Conservation (phyloP, 2,888 invertebrate genomes). For the Sacculina carcini region DNA sequence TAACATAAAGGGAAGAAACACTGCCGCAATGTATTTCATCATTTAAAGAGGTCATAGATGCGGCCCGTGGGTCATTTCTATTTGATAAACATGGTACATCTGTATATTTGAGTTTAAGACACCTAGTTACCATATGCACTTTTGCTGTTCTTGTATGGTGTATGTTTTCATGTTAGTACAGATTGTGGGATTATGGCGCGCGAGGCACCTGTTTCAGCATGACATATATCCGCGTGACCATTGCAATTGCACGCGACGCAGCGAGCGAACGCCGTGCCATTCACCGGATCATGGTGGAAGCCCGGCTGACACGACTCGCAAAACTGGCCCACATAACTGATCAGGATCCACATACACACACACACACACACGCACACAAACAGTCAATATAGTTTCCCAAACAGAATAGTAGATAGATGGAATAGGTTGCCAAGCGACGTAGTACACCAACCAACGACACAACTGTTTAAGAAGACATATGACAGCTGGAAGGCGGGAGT, state of each 20-base stretch:
- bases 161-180: neutral
- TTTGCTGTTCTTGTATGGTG: neutral
- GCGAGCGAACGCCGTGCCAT: slow-evolving; percentile 71
- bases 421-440: too few relatives aligned
- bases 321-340: slow-evolving; percentile 39
- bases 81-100: neutral
- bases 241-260: slow-evolving; percentile 95
- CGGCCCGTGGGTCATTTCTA: slow-evolving; percentile 3
- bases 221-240: slow-evolving; percentile 83
- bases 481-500: too few relatives aligned
- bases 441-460: too few relatives aligned
- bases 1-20: too few relatives aligned
- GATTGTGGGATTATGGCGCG: neutral
- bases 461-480: too few relatives aligned
- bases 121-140: neutral
- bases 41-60: too few relatives aligned
- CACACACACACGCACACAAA: too few relatives aligned
- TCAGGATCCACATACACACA: too few relatives aligned
- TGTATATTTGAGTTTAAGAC: neutral
- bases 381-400: too few relatives aligned
- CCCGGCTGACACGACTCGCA: slow-evolving; percentile 94
- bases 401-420: too few relatives aligned
- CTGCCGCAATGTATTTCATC: too few relatives aligned
- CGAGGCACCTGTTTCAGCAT: slow-evolving; percentile 20
- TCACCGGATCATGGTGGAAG: slow-evolving; percentile 65